Evolutionary conservation across 1,140 invertebrate genomes (phyloP).

Genomic region (Apocrypta bakeri): DNA sequence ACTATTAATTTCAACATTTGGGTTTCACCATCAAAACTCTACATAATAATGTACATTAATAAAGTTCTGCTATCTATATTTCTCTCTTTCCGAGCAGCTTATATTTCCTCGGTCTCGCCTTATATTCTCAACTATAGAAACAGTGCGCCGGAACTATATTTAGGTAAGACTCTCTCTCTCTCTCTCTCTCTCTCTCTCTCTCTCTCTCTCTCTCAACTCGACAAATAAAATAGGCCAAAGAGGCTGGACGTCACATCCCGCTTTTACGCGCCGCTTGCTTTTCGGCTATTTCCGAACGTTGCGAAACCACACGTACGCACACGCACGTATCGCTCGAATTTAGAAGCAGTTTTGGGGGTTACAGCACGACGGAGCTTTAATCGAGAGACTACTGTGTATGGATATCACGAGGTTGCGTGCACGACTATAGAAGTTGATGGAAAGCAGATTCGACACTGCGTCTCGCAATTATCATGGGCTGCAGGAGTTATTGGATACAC

Average conservation of each 20-base stretch:
- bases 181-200: slow-evolving; percentile 35
- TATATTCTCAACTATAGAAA: slow-evolving; percentile 52
- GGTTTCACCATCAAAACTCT: too few species aligned
- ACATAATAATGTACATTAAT: too few species aligned
- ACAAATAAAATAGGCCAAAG: slow-evolving; percentile 71
- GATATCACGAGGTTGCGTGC: too few species aligned
- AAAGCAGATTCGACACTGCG: neutral
- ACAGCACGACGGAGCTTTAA: slow-evolving; percentile 34
- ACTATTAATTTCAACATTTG: too few species aligned
- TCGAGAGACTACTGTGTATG: neutral
- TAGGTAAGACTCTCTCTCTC: slow-evolving; percentile 53
- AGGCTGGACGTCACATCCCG: slow-evolving; percentile 66
- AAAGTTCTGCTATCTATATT: too few species aligned
- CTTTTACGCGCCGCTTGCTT: slow-evolving; percentile 63
- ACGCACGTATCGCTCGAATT: neutral
- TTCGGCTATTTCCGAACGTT: slow-evolving; percentile 71
- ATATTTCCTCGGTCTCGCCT: slow-evolving; percentile 3
- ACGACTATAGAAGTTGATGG: slow-evolving; percentile 22
- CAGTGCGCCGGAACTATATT: slow-evolving; percentile 64
- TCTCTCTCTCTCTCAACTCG: slow-evolving; percentile 26
- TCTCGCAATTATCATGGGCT: neutral
- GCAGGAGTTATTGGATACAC: too few species aligned
- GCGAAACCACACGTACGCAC: slow-evolving; percentile 57
- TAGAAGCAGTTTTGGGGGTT: slow-evolving; percentile 27
- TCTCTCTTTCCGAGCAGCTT: neutral